Evolutionary conservation across 2,797 vertebrate genomes (phyloP), one percentile per base, ranked within the genome.

Genomic region (Muscicapa striata): DNA sequence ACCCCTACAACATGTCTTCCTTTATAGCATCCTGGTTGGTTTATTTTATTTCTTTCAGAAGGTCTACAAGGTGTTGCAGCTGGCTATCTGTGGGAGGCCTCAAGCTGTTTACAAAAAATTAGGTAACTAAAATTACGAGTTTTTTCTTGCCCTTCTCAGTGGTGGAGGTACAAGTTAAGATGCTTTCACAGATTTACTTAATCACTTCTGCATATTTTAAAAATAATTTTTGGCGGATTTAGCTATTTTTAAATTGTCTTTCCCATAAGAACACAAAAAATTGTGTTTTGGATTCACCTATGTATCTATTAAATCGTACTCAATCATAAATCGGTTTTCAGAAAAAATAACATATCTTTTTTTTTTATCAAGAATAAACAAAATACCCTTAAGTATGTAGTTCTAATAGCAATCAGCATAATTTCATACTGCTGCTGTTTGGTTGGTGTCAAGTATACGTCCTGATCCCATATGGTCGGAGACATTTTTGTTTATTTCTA

Each of bases 11-110:
- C 18, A 79, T 62, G 46, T 91, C 15, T 29, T 57, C 51, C 69
- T 97, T 96, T 95, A 96, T 23, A 96, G n/a, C 45, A 92, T 63
- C 48, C 87, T 63, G 9, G 59, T 40, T 96, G 61, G 62, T 95
- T 96, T 95, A 76, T 95, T 97, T 97, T 92, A 93, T 95, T 94
- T 95, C 66, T 80, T 96, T 55, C 85, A 95, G 94, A 88, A 95
- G 58, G 20, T 93, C 90, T 85, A 51, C 85, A 95, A 91, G 79
- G 83, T 94, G 84, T 95, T 96, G 79, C 24, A 92, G 55, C 62
- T 94, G 55, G 40, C 67, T 95, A 27, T 94, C 63, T 80, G 40
- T 48, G 36, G 36, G 95, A 96, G 27, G 69, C 88, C 54, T 89
- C 64, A 96, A 89, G 82, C 58, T 96, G 43, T 86, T 96, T 32